A percentile compares a stretch with the other conserved stretches of the same genome.
These are phyloP conservation scores for Helogale parvula DNA, from an alignment of 2,113 vertebrate genomes.

Conservation along the genomic window DNA sequence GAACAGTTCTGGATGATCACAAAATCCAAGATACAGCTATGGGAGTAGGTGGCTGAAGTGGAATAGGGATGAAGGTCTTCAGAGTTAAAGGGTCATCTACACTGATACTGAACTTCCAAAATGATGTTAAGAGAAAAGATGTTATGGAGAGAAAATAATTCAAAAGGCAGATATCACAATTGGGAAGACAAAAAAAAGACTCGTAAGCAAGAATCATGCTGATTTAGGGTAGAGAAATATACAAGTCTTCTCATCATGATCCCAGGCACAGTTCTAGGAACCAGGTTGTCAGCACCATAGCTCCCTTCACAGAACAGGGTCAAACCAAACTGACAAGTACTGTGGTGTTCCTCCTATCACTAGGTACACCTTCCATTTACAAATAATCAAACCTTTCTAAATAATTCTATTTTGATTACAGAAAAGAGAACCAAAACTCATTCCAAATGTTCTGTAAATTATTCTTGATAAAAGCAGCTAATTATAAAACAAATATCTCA, in stretches of 20 bases:
- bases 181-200: not conserved
- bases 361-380: not conserved
- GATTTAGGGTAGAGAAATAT: not conserved
- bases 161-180: not conserved
- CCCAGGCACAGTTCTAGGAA: not conserved
- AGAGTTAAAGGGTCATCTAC: not conserved
- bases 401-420: not conserved
- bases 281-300: not conserved
- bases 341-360: not conserved
- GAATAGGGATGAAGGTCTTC: not conserved
- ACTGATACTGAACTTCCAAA: not conserved
- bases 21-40: not conserved
- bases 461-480: not conserved
- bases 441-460: not conserved
- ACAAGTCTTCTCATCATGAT: not conserved
- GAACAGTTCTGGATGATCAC: not conserved
- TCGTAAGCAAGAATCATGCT: not conserved
- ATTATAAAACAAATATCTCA: not conserved
- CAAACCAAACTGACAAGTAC: not conserved
- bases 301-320: not conserved
- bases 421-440: not conserved
- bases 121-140: not conserved
- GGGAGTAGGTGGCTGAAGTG: not conserved
- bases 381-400: not conserved
- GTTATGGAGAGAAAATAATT: not conserved